Percentiles rank a stretch among this genome's conserved stretches.
phyloP scores from a whole-genome alignment of 2,797 vertebrate species.

The Gymnothorax javanicus region DNA sequence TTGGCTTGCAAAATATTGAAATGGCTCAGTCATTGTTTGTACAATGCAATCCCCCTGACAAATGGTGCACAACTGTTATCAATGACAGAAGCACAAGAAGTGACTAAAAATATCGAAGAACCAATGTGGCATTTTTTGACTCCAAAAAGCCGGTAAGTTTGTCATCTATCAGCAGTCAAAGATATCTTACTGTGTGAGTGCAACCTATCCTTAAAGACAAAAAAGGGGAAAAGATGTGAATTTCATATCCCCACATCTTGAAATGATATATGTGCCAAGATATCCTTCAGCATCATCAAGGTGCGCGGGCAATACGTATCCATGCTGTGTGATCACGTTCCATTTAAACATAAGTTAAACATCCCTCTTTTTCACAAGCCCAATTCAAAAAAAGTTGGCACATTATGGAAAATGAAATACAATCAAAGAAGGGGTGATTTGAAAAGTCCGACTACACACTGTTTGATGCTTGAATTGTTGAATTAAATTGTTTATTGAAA shows the following conservation, averaged over 20 bases:
- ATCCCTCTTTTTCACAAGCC: background rate
- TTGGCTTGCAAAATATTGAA: conserved; percentile 18
- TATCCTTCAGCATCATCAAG: background rate
- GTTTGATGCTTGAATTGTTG: no score
- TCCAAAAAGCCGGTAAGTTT: background rate
- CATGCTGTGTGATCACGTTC: background rate
- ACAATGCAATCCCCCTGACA: conserved; percentile 31
- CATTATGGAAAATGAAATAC: no score
- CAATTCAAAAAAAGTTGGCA: no score
- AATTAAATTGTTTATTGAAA: no score
- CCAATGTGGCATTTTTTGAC: conserved; percentile 2
- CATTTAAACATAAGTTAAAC: background rate
- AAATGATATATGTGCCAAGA: background rate
- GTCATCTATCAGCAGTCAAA: background rate
- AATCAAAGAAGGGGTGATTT: no score
- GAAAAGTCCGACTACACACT: no score
- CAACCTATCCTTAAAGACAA: background rate
- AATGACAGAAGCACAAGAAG: conserved; percentile 19
- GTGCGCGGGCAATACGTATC: background rate
- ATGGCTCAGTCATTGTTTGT: background rate
- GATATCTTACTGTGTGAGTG: background rate
- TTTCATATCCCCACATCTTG: background rate
- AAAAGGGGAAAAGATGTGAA: background rate
- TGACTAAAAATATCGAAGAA: conserved; percentile 19
- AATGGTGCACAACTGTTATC: conserved; percentile 6